Evolutionary conservation across 2,888 invertebrate species (phyloP).

Genomic region (Tridacna crocea): DNA sequence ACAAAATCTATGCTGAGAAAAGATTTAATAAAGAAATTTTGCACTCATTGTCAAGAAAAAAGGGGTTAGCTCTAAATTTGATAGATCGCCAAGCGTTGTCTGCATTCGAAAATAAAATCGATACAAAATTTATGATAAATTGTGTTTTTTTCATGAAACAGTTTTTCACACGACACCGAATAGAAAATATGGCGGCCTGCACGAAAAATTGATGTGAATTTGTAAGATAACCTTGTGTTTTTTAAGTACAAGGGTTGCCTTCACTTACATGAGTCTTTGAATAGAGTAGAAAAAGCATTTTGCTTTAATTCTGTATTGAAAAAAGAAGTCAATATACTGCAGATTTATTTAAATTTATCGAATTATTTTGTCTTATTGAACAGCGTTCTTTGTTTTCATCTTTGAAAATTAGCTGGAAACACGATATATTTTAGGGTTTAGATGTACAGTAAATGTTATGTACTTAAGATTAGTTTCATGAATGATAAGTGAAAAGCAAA

Average conservation of each 20-base stretch:
- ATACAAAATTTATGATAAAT: too few relatives aligned
- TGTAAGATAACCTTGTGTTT: slow-evolving; percentile 4
- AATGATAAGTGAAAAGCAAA: too few relatives aligned
- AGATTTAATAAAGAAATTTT: too few relatives aligned
- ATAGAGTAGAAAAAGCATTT: not conserved
- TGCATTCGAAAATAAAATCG: too few relatives aligned
- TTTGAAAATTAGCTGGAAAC: too few relatives aligned
- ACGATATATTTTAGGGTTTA: not conserved
- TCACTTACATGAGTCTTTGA: too few relatives aligned
- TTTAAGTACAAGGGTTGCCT: not conserved
- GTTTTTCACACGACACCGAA: slow-evolving; percentile 15
- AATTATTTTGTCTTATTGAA: not conserved
- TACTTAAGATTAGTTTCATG: not conserved
- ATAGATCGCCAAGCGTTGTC: too few relatives aligned
- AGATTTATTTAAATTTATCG: not conserved
- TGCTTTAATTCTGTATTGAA: not conserved
- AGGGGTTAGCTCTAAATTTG: too few relatives aligned
- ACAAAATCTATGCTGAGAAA: too few relatives aligned
- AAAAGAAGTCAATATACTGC: not conserved
- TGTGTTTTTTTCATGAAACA: slow-evolving; percentile 1
- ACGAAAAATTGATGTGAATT: slow-evolving; percentile 6
- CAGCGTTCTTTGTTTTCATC: slow-evolving; percentile 13
- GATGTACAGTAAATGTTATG: not conserved
- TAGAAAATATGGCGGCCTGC: slow-evolving; percentile 32
- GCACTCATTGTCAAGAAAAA: too few relatives aligned